Conservation (phyloP, 2,888 invertebrate species). For the Cremastinae sp. region DNA sequence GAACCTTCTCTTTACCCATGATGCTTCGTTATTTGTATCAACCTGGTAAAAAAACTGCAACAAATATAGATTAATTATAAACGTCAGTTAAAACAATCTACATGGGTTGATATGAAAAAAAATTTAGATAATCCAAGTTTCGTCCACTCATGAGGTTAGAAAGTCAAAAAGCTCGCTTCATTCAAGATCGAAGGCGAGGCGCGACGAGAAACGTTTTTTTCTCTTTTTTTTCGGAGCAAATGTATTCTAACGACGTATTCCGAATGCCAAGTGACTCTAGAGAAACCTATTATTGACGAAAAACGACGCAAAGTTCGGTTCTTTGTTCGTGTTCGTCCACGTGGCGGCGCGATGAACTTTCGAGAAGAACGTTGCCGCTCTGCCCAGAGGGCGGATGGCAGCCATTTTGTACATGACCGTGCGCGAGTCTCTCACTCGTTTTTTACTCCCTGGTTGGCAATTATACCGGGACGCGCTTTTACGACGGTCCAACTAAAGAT, state of each 20-base stretch:
- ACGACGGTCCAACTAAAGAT: slow-evolving; percentile 19
- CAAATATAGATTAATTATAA: too few relatives aligned
- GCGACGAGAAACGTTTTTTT: not conserved
- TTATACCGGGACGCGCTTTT: slow-evolving; percentile 43
- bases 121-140: slow-evolving; percentile 19
- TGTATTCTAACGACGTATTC: slow-evolving; percentile 2
- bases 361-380: slow-evolving; percentile 66
- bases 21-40: slow-evolving; percentile 79
- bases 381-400: slow-evolving; percentile 63
- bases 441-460: slow-evolving; percentile 17
- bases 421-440: slow-evolving; percentile 45
- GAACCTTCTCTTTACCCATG: slow-evolving; percentile 99
- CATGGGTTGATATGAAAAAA: too few relatives aligned
- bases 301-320: slow-evolving; percentile 20
- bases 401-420: slow-evolving; percentile 76
- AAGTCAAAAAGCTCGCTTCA: not conserved
- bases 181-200: not conserved
- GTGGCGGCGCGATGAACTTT: slow-evolving; percentile 75
- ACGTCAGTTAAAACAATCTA: not conserved
- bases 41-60: slow-evolving; percentile 66
- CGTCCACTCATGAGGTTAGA: slow-evolving; percentile 36
- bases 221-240: not conserved
- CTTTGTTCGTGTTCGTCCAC: slow-evolving; percentile 70
- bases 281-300: slow-evolving; percentile 7
- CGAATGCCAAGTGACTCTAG: not conserved